phyloP scores from a whole-genome alignment of 92 coral and sea anemone genomes.

The Montipora capitata region DNA sequence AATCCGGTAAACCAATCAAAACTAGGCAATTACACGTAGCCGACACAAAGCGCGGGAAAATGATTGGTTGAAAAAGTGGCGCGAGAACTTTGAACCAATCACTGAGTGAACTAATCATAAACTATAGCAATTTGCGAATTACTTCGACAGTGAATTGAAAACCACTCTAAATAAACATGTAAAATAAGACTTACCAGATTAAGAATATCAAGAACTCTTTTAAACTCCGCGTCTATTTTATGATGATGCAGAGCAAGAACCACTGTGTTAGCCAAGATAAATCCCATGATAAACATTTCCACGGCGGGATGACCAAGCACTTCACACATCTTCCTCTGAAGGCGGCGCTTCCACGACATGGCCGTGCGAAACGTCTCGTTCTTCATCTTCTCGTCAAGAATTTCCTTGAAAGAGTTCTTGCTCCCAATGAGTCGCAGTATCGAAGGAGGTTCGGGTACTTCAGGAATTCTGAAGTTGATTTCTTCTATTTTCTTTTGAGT shows the following conservation, averaged over 20 bases:
- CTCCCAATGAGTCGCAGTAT: slow-evolving; percentile 73
- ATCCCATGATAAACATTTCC: slow-evolving; percentile 84
- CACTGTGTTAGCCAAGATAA: slow-evolving; percentile 90
- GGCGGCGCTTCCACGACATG: slow-evolving; percentile 72
- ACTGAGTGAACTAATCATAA: too few species aligned
- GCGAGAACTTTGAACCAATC: too few species aligned
- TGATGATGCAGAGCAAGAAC: slow-evolving; percentile 91
- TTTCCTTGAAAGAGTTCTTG: slow-evolving; percentile 88
- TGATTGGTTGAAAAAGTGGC: too few species aligned
- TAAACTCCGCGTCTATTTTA: slow-evolving; percentile 80
- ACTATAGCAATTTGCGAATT: too few species aligned
- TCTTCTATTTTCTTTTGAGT: slow-evolving; percentile 57
- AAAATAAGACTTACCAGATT: slow-evolving; percentile 76
- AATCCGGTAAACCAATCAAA: too few species aligned
- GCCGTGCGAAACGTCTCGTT: slow-evolving; percentile 70
- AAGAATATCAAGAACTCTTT: slow-evolving; percentile 73
- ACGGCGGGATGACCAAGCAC: slow-evolving; percentile 80
- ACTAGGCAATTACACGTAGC: too few species aligned
- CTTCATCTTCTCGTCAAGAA: slow-evolving; percentile 83
- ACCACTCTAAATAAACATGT: not conserved
- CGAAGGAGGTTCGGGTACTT: slow-evolving; percentile 43
- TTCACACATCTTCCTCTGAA: slow-evolving; percentile 80
- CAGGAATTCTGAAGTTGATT: slow-evolving; percentile 37
- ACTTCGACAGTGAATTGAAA: too few species aligned
- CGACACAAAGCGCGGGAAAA: too few species aligned